These are phyloP conservation scores for Lepisosteus oculatus DNA, from an alignment of 2,113 vertebrate genomes.

Conservation along the genomic window DNA sequence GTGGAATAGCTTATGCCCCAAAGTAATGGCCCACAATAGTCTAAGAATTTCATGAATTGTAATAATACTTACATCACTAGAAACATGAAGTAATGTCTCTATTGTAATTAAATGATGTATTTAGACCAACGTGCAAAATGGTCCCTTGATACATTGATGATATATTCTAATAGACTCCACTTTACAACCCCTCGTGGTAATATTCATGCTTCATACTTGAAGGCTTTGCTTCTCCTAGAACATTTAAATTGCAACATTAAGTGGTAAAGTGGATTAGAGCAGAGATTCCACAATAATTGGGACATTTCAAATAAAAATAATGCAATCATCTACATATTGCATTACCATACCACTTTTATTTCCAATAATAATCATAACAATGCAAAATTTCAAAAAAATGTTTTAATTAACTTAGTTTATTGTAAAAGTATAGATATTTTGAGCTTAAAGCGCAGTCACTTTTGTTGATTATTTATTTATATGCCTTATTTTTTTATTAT, in stretches of 20 bases:
- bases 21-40: conserved; percentile 94
- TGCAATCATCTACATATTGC: background rate
- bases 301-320: conserved; percentile 24
- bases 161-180: conserved; percentile 96
- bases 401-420: too few species aligned
- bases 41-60: conserved; percentile 99
- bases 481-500: too few species aligned
- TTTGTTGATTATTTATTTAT: too few species aligned
- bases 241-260: conserved; percentile 94
- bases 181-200: conserved; percentile 84
- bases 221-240: conserved; percentile 80
- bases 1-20: conserved; percentile 91
- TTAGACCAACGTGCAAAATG: conserved; percentile 93
- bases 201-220: conserved; percentile 96
- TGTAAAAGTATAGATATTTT: too few species aligned
- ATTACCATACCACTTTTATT: background rate
- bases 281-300: conserved; percentile 60
- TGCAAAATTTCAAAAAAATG: background rate
- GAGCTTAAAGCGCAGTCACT: too few species aligned
- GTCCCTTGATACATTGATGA: conserved; percentile 90
- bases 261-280: conserved; percentile 87
- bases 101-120: conserved; percentile 95
- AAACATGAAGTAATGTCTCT: conserved; percentile 98
- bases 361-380: background rate
- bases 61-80: conserved; percentile 99